phyloP scores from a whole-genome alignment of 2,888 invertebrate species.

The Agapetus fuscipes region DNA sequence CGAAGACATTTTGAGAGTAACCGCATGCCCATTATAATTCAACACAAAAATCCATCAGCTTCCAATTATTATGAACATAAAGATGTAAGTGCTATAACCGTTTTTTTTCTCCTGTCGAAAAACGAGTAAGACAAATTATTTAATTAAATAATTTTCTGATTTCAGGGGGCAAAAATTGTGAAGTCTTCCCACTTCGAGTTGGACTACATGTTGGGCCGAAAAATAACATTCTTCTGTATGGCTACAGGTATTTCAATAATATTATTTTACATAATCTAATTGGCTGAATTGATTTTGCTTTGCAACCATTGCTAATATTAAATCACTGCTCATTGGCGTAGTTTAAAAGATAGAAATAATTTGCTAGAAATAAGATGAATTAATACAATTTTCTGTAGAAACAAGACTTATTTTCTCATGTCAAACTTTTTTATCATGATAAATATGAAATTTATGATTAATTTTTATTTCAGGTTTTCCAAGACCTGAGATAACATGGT shows the following conservation, averaged over 20 bases:
- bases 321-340: too few species aligned
- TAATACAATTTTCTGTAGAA: too few species aligned
- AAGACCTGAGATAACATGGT: slow-evolving; percentile 67
- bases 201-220: slow-evolving; percentile 64
- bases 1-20: slow-evolving; percentile 37
- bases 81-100: slow-evolving; percentile 54
- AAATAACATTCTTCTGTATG: slow-evolving; percentile 67
- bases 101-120: too few species aligned
- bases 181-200: slow-evolving; percentile 63
- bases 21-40: slow-evolving; percentile 45
- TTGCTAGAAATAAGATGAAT: too few species aligned
- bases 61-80: slow-evolving; percentile 54
- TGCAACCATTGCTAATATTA: too few species aligned
- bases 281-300: too few species aligned
- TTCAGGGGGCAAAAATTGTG: slow-evolving; percentile 59
- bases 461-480: slow-evolving; percentile 55
- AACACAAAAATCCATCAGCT: slow-evolving; percentile 46
- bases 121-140: too few species aligned
- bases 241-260: slow-evolving; percentile 46
- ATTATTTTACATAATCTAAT: too few species aligned
- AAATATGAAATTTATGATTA: too few species aligned
- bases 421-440: too few species aligned
- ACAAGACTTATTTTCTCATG: too few species aligned
- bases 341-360: too few species aligned
- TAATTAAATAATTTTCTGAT: slow-evolving; percentile 16